Evolutionary conservation across 2,888 invertebrate species (phyloP).

Genomic region (Zootermopsis nevadensis): DNA sequence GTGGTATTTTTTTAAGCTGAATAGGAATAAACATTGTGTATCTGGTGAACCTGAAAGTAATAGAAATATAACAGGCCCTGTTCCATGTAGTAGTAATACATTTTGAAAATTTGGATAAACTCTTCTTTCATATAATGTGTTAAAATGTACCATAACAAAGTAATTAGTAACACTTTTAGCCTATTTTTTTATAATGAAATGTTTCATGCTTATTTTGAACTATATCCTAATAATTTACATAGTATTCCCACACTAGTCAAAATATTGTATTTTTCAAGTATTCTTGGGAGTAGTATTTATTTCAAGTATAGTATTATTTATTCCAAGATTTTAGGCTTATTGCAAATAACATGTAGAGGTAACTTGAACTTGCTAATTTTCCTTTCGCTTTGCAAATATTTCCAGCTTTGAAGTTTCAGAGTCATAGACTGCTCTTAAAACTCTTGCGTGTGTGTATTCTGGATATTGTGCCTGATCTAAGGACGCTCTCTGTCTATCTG

Average conservation of each 20-base stretch:
- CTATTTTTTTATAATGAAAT: neutral
- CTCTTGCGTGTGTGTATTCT: neutral
- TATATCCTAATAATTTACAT: neutral
- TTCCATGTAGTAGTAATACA: neutral
- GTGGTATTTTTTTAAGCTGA: too few relatives aligned
- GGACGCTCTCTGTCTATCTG: neutral
- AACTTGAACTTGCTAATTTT: neutral
- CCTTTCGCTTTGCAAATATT: conserved; percentile 3
- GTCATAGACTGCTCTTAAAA: neutral
- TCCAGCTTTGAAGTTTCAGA: conserved; percentile 9
- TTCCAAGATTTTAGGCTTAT: neutral
- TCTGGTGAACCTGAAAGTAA: neutral
- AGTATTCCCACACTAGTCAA: too few relatives aligned
- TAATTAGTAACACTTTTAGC: neutral
- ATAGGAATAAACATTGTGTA: neutral
- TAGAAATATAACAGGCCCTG: neutral
- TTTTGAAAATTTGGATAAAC: neutral
- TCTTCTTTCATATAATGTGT: neutral
- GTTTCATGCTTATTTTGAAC: conserved; percentile 5
- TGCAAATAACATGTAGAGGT: neutral
- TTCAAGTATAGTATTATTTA: neutral
- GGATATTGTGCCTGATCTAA: neutral
- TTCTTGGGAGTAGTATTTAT: too few relatives aligned
- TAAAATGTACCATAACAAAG: neutral
- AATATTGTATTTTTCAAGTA: too few relatives aligned